Percentiles rank a stretch among this genome's conserved stretches.
phyloP scores from a whole-genome alignment of 2,113 vertebrate species.

The Crotalus horridus region DNA sequence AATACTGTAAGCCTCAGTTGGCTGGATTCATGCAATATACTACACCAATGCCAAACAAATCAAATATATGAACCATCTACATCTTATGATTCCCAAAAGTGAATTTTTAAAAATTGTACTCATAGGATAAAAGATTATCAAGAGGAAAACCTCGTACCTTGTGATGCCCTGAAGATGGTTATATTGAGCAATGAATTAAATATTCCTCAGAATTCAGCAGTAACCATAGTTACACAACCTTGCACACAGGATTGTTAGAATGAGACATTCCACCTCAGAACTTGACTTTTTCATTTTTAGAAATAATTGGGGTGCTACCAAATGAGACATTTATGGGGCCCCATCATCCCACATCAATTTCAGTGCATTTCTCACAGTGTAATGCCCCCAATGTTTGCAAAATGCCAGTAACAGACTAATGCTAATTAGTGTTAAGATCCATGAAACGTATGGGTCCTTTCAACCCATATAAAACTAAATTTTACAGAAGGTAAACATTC shows the following conservation, averaged over 20 bases:
- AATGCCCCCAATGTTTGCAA: neutral
- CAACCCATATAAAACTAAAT: neutral
- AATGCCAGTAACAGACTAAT: neutral
- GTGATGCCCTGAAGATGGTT: neutral
- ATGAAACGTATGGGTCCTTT: neutral
- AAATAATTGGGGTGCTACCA: neutral
- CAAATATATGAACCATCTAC: neutral
- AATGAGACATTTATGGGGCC: neutral
- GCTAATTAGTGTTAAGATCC: neutral
- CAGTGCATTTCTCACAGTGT: neutral
- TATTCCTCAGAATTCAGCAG: conserved; percentile 32
- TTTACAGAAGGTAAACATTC: neutral
- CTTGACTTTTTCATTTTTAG: conserved; percentile 46
- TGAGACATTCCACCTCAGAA: conserved; percentile 59
- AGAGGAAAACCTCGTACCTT: neutral
- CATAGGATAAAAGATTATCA: neutral
- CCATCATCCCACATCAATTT: neutral
- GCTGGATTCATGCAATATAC: neutral
- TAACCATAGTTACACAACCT: conserved; percentile 3
- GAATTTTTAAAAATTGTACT: neutral
- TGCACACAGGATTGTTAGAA: conserved; percentile 40
- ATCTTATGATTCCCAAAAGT: neutral
- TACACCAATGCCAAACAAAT: neutral
- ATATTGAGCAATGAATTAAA: conserved; percentile 39
- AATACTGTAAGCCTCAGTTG: neutral